A percentile compares a stretch with the other conserved stretches of the same genome.
Evolutionary conservation across 92 coral and sea anemone genomes (phyloP).

Genomic region (Porites lobata): DNA sequence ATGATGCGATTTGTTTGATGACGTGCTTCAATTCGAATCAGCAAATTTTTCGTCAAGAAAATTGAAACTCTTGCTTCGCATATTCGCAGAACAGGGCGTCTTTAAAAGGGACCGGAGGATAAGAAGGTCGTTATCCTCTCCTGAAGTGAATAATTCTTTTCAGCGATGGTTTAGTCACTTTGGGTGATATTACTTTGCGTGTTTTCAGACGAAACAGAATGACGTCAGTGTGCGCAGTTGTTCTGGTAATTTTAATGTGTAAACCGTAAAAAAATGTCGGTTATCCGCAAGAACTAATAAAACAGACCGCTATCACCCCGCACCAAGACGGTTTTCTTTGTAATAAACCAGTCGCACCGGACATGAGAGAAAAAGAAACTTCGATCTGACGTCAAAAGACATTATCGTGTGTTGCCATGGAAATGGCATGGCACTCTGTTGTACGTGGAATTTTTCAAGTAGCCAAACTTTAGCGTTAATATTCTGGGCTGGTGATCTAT

Average conservation of each 20-base stretch:
- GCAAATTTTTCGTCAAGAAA: too few species aligned
- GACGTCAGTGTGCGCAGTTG: background rate
- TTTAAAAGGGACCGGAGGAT: too few species aligned
- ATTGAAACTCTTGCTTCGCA: too few species aligned
- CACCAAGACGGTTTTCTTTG: conserved; percentile 12
- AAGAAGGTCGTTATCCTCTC: too few species aligned
- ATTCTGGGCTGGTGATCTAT: background rate
- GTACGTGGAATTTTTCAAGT: too few species aligned
- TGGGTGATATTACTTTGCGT: background rate
- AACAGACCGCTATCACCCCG: conserved; percentile 9
- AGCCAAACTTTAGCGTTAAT: too few species aligned
- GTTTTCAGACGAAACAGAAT: background rate
- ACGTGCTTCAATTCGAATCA: too few species aligned
- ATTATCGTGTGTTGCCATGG: conserved; percentile 17
- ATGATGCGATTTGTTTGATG: too few species aligned
- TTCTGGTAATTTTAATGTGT: background rate
- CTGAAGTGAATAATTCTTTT: background rate
- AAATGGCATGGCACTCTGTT: background rate
- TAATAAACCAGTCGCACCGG: background rate
- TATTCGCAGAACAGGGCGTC: too few species aligned
- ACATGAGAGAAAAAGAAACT: background rate
- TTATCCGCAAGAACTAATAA: background rate
- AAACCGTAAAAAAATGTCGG: background rate
- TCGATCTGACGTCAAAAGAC: background rate
- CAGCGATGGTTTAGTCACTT: background rate